Evolutionary conservation across 2,888 invertebrate species (phyloP).

Genomic region (Ferdinandea cuprea): DNA sequence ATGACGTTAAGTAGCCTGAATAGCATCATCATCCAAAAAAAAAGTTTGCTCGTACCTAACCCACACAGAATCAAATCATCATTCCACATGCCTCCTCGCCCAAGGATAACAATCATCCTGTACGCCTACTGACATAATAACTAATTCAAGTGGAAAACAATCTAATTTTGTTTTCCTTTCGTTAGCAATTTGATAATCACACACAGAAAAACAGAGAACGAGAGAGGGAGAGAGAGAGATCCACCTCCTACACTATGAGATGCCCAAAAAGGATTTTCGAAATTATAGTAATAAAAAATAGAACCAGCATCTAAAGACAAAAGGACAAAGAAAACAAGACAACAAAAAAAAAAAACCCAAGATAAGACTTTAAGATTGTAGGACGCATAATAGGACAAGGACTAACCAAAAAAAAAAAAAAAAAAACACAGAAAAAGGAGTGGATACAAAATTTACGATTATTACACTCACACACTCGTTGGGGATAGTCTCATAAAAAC

Average conservation of each 20-base stretch:
- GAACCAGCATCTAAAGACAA: conserved; percentile 47
- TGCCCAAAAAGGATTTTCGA: conserved; percentile 47
- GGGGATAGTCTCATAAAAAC: conserved; percentile 60
- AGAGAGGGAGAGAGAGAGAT: conserved; percentile 20
- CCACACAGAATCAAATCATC: conserved; percentile 47
- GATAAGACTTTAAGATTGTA: conserved; percentile 57
- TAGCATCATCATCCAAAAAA: conserved; percentile 9
- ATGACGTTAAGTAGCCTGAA: conserved; percentile 46
- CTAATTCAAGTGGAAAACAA: conserved; percentile 83
- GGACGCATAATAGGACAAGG: conserved; percentile 37
- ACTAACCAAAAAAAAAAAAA: conserved; percentile 51
- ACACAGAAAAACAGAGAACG: conserved; percentile 25
- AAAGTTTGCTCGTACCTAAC: conserved; percentile 41
- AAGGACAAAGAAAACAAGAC: conserved; percentile 29
- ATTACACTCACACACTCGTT: conserved; percentile 66
- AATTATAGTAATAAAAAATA: conserved; percentile 56
- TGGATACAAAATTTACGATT: conserved; percentile 74
- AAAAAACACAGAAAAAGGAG: no score
- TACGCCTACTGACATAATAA: conserved; percentile 71
- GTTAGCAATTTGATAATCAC: conserved; percentile 72
- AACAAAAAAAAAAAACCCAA: conserved; percentile 20
- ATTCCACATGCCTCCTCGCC: conserved; percentile 37
- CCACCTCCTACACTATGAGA: not conserved
- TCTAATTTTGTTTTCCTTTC: conserved; percentile 79
- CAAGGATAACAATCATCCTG: conserved; percentile 56